These are phyloP conservation scores for Benthosema pterotum DNA, from an alignment of 2,797 vertebrate genomes.

Conservation along the genomic window DNA sequence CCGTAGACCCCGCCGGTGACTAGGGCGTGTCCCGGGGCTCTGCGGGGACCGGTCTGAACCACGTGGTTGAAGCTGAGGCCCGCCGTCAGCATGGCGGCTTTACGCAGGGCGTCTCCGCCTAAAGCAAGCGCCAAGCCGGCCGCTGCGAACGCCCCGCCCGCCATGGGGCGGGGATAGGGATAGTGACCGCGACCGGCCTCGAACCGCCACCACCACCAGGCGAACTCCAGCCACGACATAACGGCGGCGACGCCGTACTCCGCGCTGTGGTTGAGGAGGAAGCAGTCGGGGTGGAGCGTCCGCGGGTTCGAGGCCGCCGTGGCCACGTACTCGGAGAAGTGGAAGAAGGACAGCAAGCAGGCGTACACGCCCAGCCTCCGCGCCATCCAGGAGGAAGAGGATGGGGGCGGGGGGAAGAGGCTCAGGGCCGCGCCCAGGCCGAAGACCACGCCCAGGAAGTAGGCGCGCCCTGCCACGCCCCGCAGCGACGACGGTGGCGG, in stretches of 20 bases:
- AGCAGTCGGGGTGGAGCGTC: slow-evolving; percentile 94
- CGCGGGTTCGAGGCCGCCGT: slow-evolving; percentile 95
- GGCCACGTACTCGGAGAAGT: slow-evolving; percentile 96
- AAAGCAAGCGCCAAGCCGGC: slow-evolving; percentile 92
- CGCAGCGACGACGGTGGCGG: slow-evolving; percentile 38
- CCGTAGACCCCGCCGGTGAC: slow-evolving; percentile 93
- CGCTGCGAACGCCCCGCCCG: too few species aligned
- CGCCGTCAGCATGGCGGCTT: slow-evolving; percentile 95
- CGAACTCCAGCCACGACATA: slow-evolving; percentile 97
- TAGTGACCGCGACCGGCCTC: slow-evolving; percentile 87
- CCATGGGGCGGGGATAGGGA: too few species aligned
- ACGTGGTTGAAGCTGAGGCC: slow-evolving; percentile 99
- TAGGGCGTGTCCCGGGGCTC: slow-evolving; percentile 92
- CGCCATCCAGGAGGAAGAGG: slow-evolving; percentile 85
- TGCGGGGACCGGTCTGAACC: slow-evolving; percentile 97
- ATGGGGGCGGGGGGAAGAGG: too few species aligned
- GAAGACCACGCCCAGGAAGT: slow-evolving; percentile 92
- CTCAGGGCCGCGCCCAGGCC: slow-evolving; percentile 86
- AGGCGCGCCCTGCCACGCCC: slow-evolving; percentile 93
- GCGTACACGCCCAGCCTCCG: slow-evolving; percentile 99
- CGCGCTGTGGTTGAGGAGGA: slow-evolving; percentile 95
- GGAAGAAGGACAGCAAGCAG: slow-evolving; percentile 95
- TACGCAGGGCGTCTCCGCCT: slow-evolving; percentile 90
- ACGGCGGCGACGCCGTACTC: slow-evolving; percentile 93
- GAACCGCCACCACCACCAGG: slow-evolving; percentile 80